A percentile compares a stretch with the other conserved stretches of the same genome.
Evolutionary conservation across 2,888 invertebrate species (phyloP).

Genomic region (Rugalucina vietnamica): DNA sequence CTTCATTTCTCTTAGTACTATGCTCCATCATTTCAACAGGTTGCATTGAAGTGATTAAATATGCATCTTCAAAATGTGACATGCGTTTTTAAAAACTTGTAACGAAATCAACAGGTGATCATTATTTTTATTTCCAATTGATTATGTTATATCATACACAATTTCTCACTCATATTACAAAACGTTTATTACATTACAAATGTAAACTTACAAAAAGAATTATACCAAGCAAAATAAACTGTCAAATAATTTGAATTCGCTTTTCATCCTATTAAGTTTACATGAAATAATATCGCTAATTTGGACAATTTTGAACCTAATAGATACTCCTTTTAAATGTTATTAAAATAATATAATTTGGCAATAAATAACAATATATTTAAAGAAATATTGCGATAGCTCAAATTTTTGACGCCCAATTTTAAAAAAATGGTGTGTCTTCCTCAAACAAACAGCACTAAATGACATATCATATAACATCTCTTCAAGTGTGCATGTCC

Average conservation of each 20-base stretch:
- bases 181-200: background rate
- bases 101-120: background rate
- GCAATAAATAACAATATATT: background rate
- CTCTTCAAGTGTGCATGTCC: too few species aligned
- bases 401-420: too few species aligned
- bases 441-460: too few species aligned
- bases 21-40: too few species aligned
- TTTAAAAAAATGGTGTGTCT: too few species aligned
- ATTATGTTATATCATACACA: background rate
- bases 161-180: background rate
- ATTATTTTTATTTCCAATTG: background rate
- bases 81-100: background rate
- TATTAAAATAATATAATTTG: background rate
- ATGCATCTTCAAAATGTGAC: background rate
- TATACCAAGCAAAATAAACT: background rate
- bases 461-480: too few species aligned
- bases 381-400: too few species aligned
- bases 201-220: background rate
- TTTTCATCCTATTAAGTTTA: background rate
- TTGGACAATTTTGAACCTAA: background rate
- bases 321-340: background rate
- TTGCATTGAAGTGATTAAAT: too few species aligned
- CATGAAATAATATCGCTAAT: background rate
- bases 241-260: background rate
- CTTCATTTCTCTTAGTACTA: too few species aligned